Percentiles rank a stretch among this genome's conserved stretches.
Evolutionary conservation across 2,113 vertebrate genomes (phyloP).

Genomic region (Vombatus ursinus): DNA sequence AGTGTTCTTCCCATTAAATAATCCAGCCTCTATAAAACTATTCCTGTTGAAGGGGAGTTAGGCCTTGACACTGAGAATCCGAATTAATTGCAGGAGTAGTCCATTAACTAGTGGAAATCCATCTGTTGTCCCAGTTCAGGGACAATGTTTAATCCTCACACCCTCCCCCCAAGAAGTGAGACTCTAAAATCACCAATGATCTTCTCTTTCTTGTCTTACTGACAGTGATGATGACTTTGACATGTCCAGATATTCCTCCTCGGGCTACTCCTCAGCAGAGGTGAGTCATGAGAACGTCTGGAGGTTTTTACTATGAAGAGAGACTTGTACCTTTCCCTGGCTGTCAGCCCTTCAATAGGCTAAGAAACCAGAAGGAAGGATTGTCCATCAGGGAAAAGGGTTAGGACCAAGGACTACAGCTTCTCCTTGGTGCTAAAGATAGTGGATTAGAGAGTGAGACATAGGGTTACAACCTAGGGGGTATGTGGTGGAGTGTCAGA

Average conservation of each 20-base stretch:
- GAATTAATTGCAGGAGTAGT: background rate
- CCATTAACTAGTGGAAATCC: background rate
- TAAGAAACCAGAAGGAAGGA: background rate
- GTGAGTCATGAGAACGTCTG: conserved; percentile 86
- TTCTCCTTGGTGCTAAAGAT: background rate
- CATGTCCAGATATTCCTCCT: conserved; percentile 99
- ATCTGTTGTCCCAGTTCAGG: background rate
- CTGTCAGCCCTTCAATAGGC: background rate
- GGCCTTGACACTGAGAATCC: background rate
- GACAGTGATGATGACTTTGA: conserved; percentile 98
- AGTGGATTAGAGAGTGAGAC: background rate
- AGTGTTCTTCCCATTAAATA: background rate
- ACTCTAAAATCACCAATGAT: background rate
- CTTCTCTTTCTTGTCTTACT: conserved; percentile 48
- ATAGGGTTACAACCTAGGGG: background rate
- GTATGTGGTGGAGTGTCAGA: background rate
- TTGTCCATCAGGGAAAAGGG: background rate
- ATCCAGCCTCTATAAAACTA: background rate
- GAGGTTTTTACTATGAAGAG: background rate
- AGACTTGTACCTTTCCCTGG: background rate
- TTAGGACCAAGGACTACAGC: background rate
- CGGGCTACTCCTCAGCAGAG: conserved; percentile 99
- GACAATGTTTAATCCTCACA: background rate
- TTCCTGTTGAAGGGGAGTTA: background rate
- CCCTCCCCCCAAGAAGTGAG: background rate